Percentiles rank a stretch among this genome's conserved stretches.
phyloP scores from a whole-genome alignment of 1,140 invertebrate species.

The Dolichoris vasculosae region DNA sequence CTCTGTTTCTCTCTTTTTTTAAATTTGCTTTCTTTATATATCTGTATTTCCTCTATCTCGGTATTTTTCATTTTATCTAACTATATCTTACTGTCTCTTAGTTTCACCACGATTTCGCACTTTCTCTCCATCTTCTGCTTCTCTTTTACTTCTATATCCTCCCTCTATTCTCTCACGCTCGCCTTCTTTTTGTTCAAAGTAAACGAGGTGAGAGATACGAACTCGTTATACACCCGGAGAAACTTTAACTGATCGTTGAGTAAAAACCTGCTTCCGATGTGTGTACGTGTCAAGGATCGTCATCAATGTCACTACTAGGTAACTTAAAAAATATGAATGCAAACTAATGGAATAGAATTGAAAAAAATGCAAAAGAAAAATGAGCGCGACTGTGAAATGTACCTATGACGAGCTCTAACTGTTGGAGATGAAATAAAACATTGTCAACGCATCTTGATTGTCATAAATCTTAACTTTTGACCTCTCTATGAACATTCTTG shows the following conservation, averaged over 20 bases:
- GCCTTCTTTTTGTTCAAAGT: conserved; percentile 61
- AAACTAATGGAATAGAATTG: not conserved
- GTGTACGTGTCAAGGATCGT: conserved; percentile 34
- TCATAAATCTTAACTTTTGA: conserved; percentile 50
- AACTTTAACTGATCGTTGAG: conserved; percentile 57
- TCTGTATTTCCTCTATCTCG: not conserved
- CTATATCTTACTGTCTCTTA: conserved; percentile 22
- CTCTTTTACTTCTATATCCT: conserved; percentile 42
- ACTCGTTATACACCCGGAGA: conserved; percentile 61
- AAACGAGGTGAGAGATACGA: conserved; percentile 71
- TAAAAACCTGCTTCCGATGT: conserved; percentile 40
- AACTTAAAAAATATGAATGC: conserved; percentile 25
- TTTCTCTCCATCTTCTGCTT: not conserved
- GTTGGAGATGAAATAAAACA: conserved; percentile 10
- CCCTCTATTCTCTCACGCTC: conserved; percentile 56
- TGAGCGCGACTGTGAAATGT: conserved; percentile 23
- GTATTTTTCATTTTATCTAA: conserved; percentile 26
- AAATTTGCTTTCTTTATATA: conserved; percentile 13
- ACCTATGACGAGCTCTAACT: conserved; percentile 5
- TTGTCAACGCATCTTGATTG: conserved; percentile 37
- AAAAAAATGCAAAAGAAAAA: conserved; percentile 32
- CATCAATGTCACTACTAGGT: conserved; percentile 37
- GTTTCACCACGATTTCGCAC: not conserved
- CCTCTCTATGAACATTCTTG: not conserved
- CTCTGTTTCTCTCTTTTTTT: conserved; percentile 44